A percentile compares a stretch with the other conserved stretches of the same genome.
These are phyloP conservation scores for Pollenia amentaria DNA, from an alignment of 2,888 invertebrate species.

Conservation along the genomic window DNA sequence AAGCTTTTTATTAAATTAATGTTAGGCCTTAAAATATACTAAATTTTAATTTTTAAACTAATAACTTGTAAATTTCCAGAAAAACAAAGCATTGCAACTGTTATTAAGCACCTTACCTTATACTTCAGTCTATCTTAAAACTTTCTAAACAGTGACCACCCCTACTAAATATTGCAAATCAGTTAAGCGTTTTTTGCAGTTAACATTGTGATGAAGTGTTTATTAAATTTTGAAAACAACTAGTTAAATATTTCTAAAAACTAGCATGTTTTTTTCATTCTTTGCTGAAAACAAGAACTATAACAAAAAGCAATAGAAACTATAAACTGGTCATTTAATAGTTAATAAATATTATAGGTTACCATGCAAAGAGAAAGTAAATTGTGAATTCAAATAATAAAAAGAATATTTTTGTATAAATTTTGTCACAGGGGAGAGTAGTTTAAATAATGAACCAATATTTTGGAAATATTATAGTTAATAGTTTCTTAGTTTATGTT, in stretches of 20 bases:
- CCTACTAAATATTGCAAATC: neutral
- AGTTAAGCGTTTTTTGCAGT: neutral
- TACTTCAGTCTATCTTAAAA: neutral
- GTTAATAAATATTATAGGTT: conserved; percentile 17
- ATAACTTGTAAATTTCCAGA: no score
- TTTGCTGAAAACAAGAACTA: no score
- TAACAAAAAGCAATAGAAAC: neutral
- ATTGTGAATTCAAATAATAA: neutral
- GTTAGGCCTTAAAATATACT: no score
- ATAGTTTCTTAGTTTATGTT: neutral
- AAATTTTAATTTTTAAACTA: no score
- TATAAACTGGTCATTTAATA: conserved; percentile 22
- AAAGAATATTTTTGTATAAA: neutral
- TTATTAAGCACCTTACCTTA: neutral
- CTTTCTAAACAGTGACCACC: neutral
- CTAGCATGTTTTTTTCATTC: neutral
- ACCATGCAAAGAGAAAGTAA: conserved; percentile 29
- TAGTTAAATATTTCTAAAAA: conserved; percentile 4
- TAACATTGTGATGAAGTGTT: conserved; percentile 51
- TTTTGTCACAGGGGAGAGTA: neutral
- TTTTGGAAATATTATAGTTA: neutral
- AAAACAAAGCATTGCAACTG: neutral
- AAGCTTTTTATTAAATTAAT: no score
- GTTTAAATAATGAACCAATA: no score
- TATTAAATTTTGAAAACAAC: conserved; percentile 29